Percentiles rank a stretch among this genome's conserved stretches.
These are phyloP conservation scores for Zosterops borbonicus DNA, from an alignment of 2,113 vertebrate species.

Conservation along the genomic window DNA sequence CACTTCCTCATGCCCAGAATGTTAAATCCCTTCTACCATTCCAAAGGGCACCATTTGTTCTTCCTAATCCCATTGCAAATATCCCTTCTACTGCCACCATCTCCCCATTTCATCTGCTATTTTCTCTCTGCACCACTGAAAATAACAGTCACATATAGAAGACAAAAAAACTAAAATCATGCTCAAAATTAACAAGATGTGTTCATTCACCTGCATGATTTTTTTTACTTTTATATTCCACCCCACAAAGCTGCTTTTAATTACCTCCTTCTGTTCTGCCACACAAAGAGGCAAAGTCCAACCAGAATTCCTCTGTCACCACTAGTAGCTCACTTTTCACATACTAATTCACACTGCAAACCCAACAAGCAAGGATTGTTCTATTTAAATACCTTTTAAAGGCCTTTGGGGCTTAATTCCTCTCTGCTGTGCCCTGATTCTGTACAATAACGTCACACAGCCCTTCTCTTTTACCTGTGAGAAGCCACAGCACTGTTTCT, in stretches of 20 bases:
- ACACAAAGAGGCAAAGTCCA: background rate
- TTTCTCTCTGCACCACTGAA: background rate
- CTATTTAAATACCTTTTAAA: background rate
- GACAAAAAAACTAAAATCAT: background rate
- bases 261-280: background rate
- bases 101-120: background rate
- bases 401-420: background rate
- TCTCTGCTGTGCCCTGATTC: background rate
- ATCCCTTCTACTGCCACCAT: background rate
- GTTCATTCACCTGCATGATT: background rate
- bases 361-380: background rate
- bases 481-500: background rate
- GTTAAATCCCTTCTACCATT: background rate
- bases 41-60: background rate
- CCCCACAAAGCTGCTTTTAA: rapidly evolving
- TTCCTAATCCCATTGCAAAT: background rate
- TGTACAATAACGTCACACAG: background rate
- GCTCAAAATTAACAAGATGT: background rate
- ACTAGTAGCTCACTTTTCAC: background rate
- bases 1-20: background rate
- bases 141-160: background rate
- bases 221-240: background rate
- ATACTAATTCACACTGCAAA: background rate
- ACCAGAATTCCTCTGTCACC: background rate
- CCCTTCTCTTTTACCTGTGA: background rate